These are phyloP conservation scores for Belgica antarctica DNA, from an alignment of 2,888 invertebrate species.

Conservation along the genomic window DNA sequence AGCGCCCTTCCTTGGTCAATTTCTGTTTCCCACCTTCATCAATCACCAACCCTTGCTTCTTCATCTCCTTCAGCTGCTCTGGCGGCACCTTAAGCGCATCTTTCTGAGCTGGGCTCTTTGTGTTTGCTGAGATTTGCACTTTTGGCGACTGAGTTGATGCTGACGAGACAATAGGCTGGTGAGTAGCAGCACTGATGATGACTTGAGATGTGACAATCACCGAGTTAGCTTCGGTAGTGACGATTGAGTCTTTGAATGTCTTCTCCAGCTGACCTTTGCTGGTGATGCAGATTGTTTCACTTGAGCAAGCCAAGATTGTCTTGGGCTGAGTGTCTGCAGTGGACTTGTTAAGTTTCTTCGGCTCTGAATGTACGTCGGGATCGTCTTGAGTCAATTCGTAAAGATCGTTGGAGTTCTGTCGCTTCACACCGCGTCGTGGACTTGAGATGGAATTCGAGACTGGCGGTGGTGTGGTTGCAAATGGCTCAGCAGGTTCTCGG, in stretches of 20 bases:
- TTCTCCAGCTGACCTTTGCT: slow-evolving; percentile 26
- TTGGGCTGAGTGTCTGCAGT: not conserved
- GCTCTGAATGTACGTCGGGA: not conserved
- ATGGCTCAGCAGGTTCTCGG: slow-evolving; percentile 42
- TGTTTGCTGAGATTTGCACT: not conserved
- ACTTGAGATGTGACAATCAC: slow-evolving; percentile 35
- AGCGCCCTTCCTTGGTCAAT: slow-evolving; percentile 28
- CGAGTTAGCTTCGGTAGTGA: slow-evolving; percentile 20
- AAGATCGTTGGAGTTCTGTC: slow-evolving; percentile 23
- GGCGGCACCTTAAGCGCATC: slow-evolving; percentile 27
- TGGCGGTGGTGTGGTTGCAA: not conserved
- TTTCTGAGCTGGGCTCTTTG: not conserved
- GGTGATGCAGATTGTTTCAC: slow-evolving; percentile 34
- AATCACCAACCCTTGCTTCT: slow-evolving; percentile 26
- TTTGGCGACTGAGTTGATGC: not conserved
- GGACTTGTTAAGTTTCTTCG: slow-evolving; percentile 17
- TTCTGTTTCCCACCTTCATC: slow-evolving; percentile 1
- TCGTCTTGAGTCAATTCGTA: not conserved
- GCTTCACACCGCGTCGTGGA: not conserved
- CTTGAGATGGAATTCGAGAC: not conserved
- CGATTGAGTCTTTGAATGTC: not conserved
- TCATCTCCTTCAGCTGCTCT: slow-evolving; percentile 20
- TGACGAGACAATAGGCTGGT: slow-evolving; percentile 18
- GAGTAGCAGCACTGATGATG: slow-evolving; percentile 27
- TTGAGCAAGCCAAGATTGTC: slow-evolving; percentile 4